phyloP scores from a whole-genome alignment of 2,888 invertebrate genomes.

The Galeopsomyia nigrocyanea region DNA sequence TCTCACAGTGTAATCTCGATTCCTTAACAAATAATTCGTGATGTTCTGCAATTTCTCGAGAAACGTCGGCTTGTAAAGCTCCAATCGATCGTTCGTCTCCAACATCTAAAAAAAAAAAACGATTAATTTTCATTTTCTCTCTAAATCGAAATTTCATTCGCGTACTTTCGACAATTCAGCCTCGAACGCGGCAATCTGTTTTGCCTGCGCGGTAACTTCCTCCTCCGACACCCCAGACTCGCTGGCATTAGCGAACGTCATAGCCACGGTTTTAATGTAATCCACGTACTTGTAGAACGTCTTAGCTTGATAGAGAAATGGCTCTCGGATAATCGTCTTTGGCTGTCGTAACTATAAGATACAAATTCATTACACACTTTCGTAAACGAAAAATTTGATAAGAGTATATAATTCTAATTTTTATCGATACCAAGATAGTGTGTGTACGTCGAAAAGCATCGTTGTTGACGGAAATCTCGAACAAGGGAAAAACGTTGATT shows the following conservation, averaged over 20 bases:
- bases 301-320: conserved; percentile 22
- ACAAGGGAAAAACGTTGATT: conserved; percentile 27
- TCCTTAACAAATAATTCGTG: conserved; percentile 19
- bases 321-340: conserved; percentile 29
- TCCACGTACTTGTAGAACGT: conserved; percentile 37
- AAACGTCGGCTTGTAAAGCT: conserved; percentile 21
- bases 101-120: conserved; percentile 24
- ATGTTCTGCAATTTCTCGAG: conserved; percentile 34
- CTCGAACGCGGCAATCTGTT: conserved; percentile 33
- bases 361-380: neutral
- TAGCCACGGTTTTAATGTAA: conserved; percentile 26
- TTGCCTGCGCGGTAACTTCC: conserved; percentile 6
- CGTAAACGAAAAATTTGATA: too few relatives aligned
- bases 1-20: conserved; percentile 16
- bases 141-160: neutral
- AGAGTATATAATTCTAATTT: neutral
- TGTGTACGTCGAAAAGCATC: conserved; percentile 25
- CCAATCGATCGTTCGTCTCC: conserved; percentile 20
- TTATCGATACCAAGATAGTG: conserved; percentile 28
- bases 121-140: too few relatives aligned
- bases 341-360: conserved; percentile 38
- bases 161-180: conserved; percentile 29
- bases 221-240: conserved; percentile 19
- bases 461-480: conserved; percentile 33
- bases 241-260: conserved; percentile 19